phyloP scores from a whole-genome alignment of 2,113 vertebrate species.

The Nycticebus coucang region DNA sequence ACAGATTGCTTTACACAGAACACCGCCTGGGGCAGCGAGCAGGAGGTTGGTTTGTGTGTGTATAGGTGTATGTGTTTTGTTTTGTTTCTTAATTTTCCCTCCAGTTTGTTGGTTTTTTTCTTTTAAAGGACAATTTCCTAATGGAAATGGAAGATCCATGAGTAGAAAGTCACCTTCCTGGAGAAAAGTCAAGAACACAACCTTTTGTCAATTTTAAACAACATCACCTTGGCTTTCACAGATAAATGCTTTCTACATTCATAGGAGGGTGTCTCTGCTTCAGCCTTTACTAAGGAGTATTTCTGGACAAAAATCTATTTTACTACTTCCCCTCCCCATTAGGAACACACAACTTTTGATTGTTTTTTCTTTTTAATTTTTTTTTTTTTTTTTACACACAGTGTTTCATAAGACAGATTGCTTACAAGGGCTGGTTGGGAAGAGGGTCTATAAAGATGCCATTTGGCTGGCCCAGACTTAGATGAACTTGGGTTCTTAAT shows the following conservation, averaged over 20 bases:
- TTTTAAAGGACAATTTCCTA: constrained; percentile 38
- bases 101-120: background rate
- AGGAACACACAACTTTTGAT: background rate
- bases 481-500: background rate
- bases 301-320: background rate
- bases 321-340: background rate
- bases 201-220: background rate
- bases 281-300: background rate
- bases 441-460: background rate
- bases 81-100: background rate
- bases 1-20: background rate
- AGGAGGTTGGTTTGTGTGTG: background rate
- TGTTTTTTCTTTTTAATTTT: no score
- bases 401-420: background rate
- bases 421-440: background rate
- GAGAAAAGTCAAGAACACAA: background rate
- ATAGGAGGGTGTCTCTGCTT: background rate
- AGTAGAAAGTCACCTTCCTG: constrained; percentile 42
- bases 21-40: constrained; percentile 56
- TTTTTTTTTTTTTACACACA: background rate
- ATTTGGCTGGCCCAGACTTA: background rate
- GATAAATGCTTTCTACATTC: background rate
- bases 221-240: background rate
- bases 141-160: background rate
- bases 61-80: background rate